Percentiles rank a stretch among this genome's conserved stretches.
These are phyloP conservation scores for Plumapathes pennacea DNA, from an alignment of 92 coral and sea anemone species.

Conservation along the genomic window DNA sequence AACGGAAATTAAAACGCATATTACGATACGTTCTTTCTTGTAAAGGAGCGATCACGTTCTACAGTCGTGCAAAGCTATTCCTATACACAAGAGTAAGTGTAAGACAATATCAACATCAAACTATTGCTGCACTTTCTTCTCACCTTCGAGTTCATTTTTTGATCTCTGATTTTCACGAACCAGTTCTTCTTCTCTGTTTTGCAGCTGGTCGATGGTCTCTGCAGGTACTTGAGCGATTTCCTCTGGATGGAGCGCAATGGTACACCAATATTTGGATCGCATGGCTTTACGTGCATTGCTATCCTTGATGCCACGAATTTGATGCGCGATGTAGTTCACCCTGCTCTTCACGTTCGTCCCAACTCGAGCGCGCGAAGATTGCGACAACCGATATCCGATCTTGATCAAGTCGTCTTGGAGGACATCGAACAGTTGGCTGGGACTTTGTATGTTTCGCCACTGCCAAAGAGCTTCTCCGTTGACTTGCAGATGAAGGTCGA, in stretches of 20 bases:
- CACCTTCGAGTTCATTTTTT: neutral
- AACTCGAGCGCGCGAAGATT: neutral
- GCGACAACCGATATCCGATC: neutral
- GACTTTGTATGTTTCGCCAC: neutral
- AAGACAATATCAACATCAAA: too few species aligned
- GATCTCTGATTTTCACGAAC: conserved; percentile 1
- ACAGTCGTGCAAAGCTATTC: too few species aligned
- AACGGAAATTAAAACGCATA: neutral
- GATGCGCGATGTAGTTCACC: neutral
- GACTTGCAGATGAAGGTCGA: neutral
- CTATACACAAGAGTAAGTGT: too few species aligned
- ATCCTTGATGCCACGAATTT: neutral
- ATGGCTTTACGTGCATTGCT: neutral
- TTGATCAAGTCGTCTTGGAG: neutral
- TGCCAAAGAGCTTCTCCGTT: neutral
- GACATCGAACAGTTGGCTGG: neutral
- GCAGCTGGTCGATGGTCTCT: neutral
- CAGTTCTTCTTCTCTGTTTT: neutral
- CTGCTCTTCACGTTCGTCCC: neutral
- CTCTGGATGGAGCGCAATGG: conserved; percentile 4
- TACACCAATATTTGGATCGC: conserved; percentile 1
- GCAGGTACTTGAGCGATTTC: neutral
- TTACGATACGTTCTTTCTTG: neutral
- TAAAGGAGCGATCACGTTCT: too few species aligned
- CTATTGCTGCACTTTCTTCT: too few species aligned